phyloP scores from a whole-genome alignment of 2,113 vertebrate genomes.

The Ciconia stormi region DNA sequence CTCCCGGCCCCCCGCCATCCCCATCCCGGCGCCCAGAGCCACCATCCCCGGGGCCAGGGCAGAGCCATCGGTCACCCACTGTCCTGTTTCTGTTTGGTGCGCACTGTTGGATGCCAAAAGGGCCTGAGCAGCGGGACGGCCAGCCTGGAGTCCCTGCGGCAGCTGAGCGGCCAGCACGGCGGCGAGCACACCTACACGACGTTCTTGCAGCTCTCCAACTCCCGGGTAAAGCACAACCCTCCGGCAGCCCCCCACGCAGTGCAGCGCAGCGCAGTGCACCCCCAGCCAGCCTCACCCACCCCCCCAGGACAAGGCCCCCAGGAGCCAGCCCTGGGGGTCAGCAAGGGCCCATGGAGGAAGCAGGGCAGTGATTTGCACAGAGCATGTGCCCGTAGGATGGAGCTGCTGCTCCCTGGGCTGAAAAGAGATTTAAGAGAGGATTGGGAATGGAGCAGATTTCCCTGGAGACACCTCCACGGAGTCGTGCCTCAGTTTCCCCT shows the following conservation, averaged over 20 bases:
- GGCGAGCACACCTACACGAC: slow-evolving; percentile 68
- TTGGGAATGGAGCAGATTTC: neutral
- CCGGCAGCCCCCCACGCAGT: neutral
- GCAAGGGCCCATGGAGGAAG: neutral
- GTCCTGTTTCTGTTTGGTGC: slow-evolving; percentile 64
- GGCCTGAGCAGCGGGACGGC: slow-evolving; percentile 58
- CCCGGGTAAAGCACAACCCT: slow-evolving; percentile 71
- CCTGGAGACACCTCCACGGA: accelerated
- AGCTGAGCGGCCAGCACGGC: slow-evolving; percentile 61
- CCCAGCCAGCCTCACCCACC: neutral
- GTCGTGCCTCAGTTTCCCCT: neutral
- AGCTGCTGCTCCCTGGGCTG: neutral
- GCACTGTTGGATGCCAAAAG: slow-evolving; percentile 37
- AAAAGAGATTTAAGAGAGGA: neutral
- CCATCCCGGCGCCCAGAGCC: neutral
- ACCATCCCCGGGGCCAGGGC: neutral
- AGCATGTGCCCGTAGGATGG: neutral
- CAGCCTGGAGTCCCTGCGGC: slow-evolving; percentile 74
- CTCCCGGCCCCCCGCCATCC: accelerated
- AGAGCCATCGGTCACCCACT: neutral
- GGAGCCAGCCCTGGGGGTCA: neutral
- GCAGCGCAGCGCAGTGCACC: neutral
- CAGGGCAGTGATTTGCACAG: neutral
- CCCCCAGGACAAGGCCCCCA: neutral
- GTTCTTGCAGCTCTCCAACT: slow-evolving; percentile 77